Evolutionary conservation across 1,140 invertebrate genomes (phyloP), one percentile per base, ranked within the genome.

Genomic region (Phocides pigmalion): DNA sequence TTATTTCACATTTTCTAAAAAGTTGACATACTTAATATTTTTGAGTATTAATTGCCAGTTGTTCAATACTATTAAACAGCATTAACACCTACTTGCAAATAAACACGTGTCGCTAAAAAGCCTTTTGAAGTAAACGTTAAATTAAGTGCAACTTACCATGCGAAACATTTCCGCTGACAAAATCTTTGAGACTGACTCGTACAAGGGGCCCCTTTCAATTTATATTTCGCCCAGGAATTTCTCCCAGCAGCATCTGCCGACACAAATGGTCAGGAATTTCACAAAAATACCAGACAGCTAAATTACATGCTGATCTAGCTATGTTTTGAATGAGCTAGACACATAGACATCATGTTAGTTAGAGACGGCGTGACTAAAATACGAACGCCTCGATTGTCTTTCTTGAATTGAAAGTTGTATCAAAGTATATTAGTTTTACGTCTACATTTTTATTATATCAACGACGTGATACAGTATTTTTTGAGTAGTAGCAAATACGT

Each of bases 221-320:
- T 58, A 59, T 59, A 47, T 59, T 58, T 58, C 39, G 53, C 39
- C 39, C 17, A 28, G 53, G 44, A 58, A 44, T 58, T 39, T 32
- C 47, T 50, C 15, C 53, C 39, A 58, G 39, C 12, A 8, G 53
- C 53, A 58, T 58, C 53, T 58, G 53, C 53, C 53, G 32, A 39
- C 65, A 28, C 62, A 68, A 58, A 71, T 65, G 70, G 70, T 32
- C 50, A 62, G 59, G 69, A 64, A 71, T 71, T 58, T 49, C 63
- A 56, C 59, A 66, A 58, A 51, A 58, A 58, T 58, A 58, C 53
- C 53, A 58, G 53, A 58, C 53, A 20, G 53, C 39, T 58, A 58
- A 25, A 58, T 58, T 58, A 58, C 53, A 44, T 12, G 53, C 53
- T 58, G 53, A 58, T 58, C 39, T 32, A 44, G 53, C 53, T 44